A percentile compares a stretch with the other conserved stretches of the same genome.
These are phyloP conservation scores for Rhizomys pruinosus DNA, from an alignment of 2,113 vertebrate species.

Conservation along the genomic window DNA sequence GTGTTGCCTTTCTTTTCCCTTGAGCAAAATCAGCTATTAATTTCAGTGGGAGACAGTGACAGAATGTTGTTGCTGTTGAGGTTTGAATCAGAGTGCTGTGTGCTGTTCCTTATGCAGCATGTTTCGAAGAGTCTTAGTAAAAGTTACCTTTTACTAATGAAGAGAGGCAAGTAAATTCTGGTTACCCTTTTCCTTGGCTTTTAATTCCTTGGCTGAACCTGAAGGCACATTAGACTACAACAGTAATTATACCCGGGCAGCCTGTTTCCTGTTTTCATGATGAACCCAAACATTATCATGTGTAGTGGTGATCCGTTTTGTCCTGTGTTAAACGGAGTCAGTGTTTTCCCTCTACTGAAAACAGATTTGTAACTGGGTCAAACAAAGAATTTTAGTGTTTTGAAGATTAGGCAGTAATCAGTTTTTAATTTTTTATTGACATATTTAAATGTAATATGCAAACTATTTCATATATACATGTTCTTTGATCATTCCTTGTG, in stretches of 20 bases:
- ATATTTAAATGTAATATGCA: constrained; percentile 41
- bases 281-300: constrained; percentile 72
- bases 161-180: constrained; percentile 69
- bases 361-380: constrained; percentile 67
- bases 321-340: constrained; percentile 55
- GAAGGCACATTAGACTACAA: constrained; percentile 62
- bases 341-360: constrained; percentile 57
- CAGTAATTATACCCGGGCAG: constrained; percentile 72
- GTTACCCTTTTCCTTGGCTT: constrained; percentile 66
- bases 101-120: constrained; percentile 76
- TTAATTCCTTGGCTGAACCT: constrained; percentile 79
- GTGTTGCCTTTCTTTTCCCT: constrained; percentile 57
- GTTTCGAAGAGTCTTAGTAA: constrained; percentile 74
- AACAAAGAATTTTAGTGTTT: constrained; percentile 62
- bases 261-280: constrained; percentile 78
- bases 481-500: constrained; percentile 50
- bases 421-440: constrained; percentile 57
- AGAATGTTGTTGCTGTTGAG: constrained; percentile 76
- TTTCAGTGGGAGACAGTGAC: constrained; percentile 69
- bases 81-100: constrained; percentile 78
- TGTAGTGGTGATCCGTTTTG: constrained; percentile 57
- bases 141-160: constrained; percentile 71
- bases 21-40: constrained; percentile 73
- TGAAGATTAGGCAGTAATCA: constrained; percentile 50
- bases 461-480: constrained; percentile 46